Evolutionary conservation across 2,888 invertebrate species (phyloP).

Genomic region (Platycheirus rosarum): DNA sequence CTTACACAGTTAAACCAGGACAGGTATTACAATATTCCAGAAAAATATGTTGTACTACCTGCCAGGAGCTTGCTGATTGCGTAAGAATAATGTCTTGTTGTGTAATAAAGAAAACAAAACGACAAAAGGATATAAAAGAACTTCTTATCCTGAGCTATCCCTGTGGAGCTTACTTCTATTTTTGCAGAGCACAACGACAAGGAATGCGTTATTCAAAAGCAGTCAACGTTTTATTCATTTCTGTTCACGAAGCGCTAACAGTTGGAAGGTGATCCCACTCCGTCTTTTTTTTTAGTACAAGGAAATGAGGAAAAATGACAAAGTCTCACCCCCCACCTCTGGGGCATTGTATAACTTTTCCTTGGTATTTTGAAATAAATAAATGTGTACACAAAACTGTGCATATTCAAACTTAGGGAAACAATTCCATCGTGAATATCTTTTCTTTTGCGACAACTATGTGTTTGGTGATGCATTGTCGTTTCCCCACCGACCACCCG

Average conservation of each 20-base stretch:
- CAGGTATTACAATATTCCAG: constrained; percentile 23
- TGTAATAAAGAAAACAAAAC: constrained; percentile 43
- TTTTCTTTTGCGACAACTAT: neutral
- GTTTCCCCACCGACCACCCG: no score
- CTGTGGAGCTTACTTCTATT: neutral
- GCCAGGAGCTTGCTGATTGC: constrained; percentile 9
- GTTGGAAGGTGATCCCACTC: constrained; percentile 33
- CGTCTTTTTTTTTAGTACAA: neutral
- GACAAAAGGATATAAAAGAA: constrained; percentile 21
- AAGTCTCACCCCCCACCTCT: constrained; percentile 8
- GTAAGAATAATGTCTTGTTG: constrained; percentile 29
- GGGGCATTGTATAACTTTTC: constrained; percentile 46
- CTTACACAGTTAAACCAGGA: constrained; percentile 17
- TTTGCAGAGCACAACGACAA: neutral
- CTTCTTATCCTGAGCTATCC: constrained; percentile 5
- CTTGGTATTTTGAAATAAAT: constrained; percentile 21
- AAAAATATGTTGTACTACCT: constrained; percentile 9
- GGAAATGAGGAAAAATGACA: constrained; percentile 24
- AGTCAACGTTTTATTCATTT: constrained; percentile 47
- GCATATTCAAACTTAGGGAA: constrained; percentile 21
- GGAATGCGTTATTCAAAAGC: constrained; percentile 23
- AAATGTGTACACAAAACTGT: constrained; percentile 3
- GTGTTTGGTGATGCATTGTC: neutral
- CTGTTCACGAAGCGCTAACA: constrained; percentile 38
- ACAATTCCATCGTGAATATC: constrained; percentile 16